Conservation (phyloP, 1,140 invertebrate species). For the Euwallacea fornicatus region DNA sequence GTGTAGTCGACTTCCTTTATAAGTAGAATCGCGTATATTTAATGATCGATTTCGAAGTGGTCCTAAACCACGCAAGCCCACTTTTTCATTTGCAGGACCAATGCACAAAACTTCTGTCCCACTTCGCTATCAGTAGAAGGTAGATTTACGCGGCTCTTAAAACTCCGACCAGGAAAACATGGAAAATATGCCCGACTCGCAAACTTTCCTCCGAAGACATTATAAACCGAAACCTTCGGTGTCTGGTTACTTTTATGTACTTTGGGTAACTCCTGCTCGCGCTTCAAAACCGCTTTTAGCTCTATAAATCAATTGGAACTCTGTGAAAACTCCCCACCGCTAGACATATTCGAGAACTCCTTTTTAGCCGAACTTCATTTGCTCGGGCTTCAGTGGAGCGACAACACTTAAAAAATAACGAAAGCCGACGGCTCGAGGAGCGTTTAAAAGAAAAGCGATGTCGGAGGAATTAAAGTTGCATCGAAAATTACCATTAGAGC, state of each 20-base stretch:
- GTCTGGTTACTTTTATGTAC: slow-evolving; percentile 3
- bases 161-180: no score
- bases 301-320: background rate
- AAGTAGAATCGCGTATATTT: no score
- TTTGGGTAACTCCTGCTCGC: background rate
- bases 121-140: no score
- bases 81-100: no score
- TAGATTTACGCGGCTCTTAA: no score
- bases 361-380: no score
- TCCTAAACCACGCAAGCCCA: no score
- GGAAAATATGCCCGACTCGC: background rate
- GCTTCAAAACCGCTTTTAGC: background rate
- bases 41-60: no score
- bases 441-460: background rate
- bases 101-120: no score
- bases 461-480: slow-evolving; percentile 5
- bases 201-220: background rate
- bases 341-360: no score
- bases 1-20: no score
- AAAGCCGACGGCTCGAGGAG: background rate
- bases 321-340: background rate
- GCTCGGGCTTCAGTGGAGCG: background rate
- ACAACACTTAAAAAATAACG: background rate
- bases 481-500: slow-evolving; percentile 15
- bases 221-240: background rate